A percentile compares a stretch with the other conserved stretches of the same genome.
phyloP scores from a whole-genome alignment of 2,797 vertebrate genomes.

The Astyanax mexicanus region DNA sequence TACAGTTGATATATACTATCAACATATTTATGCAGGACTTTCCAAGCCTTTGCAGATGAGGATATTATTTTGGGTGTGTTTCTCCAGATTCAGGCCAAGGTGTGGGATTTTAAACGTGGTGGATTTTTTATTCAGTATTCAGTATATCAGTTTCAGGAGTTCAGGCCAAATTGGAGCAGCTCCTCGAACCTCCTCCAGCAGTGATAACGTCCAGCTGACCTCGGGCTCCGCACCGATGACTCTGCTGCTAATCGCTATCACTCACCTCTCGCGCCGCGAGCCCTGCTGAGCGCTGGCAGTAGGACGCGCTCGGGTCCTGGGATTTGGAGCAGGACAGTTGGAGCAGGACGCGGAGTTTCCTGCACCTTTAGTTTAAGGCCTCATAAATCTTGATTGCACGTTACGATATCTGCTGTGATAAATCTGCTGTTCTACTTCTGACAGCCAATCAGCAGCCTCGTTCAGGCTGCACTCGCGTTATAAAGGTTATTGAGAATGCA shows the following conservation, averaged over 20 bases:
- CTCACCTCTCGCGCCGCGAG: not conserved
- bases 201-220: constrained; percentile 36
- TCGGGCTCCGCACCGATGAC: constrained; percentile 7
- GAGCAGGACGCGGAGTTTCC: constrained; percentile 26
- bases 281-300: constrained; percentile 36
- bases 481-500: constrained; percentile 2
- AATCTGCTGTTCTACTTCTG: not conserved
- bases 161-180: not conserved
- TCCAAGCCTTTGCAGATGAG: no score
- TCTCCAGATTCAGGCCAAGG: not conserved
- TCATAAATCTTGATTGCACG: constrained; percentile 8
- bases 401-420: constrained; percentile 5
- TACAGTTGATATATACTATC: no score
- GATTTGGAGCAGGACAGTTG: constrained; percentile 22
- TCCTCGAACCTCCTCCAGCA: constrained; percentile 44
- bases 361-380: constrained; percentile 14
- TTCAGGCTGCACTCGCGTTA: not conserved
- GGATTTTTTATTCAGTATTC: no score
- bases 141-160: not conserved
- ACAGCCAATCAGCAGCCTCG: not conserved
- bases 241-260: not conserved
- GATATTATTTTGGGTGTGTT: not conserved
- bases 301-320: not conserved
- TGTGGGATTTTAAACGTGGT: not conserved
- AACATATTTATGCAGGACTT: no score